A percentile compares a stretch with the other conserved stretches of the same genome.
These are phyloP conservation scores for Eustalomyia histrio DNA, from an alignment of 2,888 invertebrate species.

Conservation along the genomic window DNA sequence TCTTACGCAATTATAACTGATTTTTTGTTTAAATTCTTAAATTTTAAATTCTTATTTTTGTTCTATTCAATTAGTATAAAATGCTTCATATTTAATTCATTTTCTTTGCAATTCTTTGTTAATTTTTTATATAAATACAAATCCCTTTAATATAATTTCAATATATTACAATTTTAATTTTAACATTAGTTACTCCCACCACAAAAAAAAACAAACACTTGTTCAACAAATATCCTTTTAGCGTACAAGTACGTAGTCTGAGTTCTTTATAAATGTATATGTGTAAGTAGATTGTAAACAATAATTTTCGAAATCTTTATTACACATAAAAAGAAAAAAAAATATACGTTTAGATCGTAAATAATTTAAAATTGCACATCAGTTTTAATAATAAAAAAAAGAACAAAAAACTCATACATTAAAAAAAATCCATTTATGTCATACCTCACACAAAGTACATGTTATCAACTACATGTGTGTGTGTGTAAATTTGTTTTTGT, in stretches of 20 bases:
- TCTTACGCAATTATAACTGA: no score
- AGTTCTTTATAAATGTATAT: constrained; percentile 24
- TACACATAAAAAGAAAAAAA: neutral
- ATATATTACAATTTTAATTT: neutral
- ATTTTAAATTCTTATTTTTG: no score
- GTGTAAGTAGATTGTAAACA: constrained; percentile 48
- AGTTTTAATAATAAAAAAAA: constrained; percentile 39
- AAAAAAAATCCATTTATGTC: neutral
- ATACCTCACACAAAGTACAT: neutral
- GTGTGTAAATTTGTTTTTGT: neutral
- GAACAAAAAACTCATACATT: constrained; percentile 7
- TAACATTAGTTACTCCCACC: neutral
- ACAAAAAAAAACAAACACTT: constrained; percentile 7
- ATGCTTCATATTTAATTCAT: no score
- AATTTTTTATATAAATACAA: no score
- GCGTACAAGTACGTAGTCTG: constrained; percentile 14
- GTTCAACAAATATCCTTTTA: neutral
- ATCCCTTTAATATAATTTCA: no score
- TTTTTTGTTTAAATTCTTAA: no score
- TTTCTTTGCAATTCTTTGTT: no score
- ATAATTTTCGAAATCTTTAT: constrained; percentile 34
- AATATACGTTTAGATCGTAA: constrained; percentile 50
- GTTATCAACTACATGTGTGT: constrained; percentile 1
- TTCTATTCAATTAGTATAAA: no score
- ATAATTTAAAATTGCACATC: constrained; percentile 55